A percentile compares a stretch with the other conserved stretches of the same genome.
Conservation (phyloP, 2,113 vertebrate genomes). For the Corythornis vintsioides region DNA sequence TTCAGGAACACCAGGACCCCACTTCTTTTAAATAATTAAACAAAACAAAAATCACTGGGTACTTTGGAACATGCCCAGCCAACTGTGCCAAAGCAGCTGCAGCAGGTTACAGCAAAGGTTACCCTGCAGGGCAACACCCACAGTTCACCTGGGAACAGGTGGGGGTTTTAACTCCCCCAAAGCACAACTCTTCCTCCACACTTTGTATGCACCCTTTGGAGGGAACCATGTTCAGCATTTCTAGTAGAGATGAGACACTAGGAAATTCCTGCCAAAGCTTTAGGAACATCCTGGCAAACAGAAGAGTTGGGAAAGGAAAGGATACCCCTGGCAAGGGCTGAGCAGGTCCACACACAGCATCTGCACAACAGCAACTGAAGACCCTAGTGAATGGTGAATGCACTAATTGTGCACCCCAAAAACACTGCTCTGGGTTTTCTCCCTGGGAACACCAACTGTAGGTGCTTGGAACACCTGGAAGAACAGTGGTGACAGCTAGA, state of each 20-base stretch:
- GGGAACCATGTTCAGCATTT: not conserved
- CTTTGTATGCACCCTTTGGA: not conserved
- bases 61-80: not conserved
- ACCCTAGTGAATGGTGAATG: not conserved
- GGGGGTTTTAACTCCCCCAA: too few relatives aligned
- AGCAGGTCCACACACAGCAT: not conserved
- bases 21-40: not conserved
- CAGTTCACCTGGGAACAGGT: not conserved
- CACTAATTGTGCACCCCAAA: not conserved
- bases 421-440: not conserved
- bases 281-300: not conserved
- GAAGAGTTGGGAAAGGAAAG: not conserved
- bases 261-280: not conserved
- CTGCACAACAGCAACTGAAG: not conserved
- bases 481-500: not conserved
- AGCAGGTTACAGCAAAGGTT: not conserved
- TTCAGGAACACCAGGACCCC: not conserved
- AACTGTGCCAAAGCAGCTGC: too few relatives aligned
- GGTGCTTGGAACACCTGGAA: not conserved
- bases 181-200: not conserved
- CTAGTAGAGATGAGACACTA: not conserved
- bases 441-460: not conserved
- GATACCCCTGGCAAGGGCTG: not conserved
- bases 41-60: not conserved
- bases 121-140: not conserved